Percentiles rank a stretch among this genome's conserved stretches.
Evolutionary conservation across 2,797 vertebrate species (phyloP).

Genomic region (Tokudaia muenninki): DNA sequence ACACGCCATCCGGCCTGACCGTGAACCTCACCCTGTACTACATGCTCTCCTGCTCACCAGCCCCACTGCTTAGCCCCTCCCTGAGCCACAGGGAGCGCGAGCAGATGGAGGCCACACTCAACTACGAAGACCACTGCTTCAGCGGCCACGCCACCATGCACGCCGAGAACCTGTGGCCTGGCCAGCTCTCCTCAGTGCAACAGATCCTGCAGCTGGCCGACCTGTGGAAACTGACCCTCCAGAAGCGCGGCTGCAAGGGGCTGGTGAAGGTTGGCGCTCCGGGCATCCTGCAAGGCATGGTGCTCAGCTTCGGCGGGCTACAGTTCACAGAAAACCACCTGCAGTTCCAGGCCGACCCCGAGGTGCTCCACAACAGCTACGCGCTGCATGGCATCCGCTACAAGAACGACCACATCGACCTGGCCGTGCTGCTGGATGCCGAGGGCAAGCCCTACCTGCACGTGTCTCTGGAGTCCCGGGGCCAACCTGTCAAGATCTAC

Average conservation of each 20-base stretch:
- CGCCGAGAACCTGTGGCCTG: slow-evolving; percentile 96
- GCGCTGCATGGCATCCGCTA: slow-evolving; percentile 96
- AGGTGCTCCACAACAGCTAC: slow-evolving; percentile 98
- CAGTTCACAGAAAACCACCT: slow-evolving; percentile 99
- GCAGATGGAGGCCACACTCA: slow-evolving; percentile 94
- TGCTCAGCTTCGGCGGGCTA: slow-evolving; percentile 97
- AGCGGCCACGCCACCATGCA: slow-evolving; percentile 98
- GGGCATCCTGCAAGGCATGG: slow-evolving; percentile 96
- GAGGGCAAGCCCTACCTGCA: slow-evolving; percentile 97
- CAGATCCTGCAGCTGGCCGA: slow-evolving; percentile 96
- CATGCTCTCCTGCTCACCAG: slow-evolving; percentile 91
- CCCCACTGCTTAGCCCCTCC: slow-evolving; percentile 92
- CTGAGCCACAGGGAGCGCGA: slow-evolving; percentile 90
- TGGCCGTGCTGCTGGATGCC: slow-evolving; percentile 93
- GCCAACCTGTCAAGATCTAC: slow-evolving; percentile 94
- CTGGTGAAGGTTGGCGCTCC: slow-evolving; percentile 94
- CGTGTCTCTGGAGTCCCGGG: slow-evolving; percentile 94
- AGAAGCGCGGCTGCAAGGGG: slow-evolving; percentile 96
- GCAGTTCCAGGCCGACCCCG: slow-evolving; percentile 97
- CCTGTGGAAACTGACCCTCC: slow-evolving; percentile 96
- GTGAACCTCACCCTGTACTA: slow-evolving; percentile 98
- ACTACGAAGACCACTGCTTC: slow-evolving; percentile 98
- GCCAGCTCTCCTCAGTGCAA: slow-evolving; percentile 88
- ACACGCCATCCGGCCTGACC: slow-evolving; percentile 94
- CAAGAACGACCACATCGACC: slow-evolving; percentile 94